Base-by-base conservation (phyloP, 1,140 invertebrate genomes). In the Homarus americanus region DNA sequence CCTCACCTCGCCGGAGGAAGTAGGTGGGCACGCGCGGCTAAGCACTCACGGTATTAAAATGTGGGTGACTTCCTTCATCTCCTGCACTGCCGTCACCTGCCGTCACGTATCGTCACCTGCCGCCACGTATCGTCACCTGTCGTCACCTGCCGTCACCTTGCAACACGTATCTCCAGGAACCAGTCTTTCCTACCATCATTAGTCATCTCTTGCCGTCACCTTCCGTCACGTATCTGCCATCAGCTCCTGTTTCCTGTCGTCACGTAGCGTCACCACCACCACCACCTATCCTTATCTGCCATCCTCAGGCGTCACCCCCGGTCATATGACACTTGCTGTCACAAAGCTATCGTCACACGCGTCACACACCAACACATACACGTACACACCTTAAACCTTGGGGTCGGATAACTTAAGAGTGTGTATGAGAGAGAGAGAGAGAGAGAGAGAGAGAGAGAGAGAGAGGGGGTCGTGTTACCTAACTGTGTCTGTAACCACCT, bases 11-110 rank as follows among this genome's bases (percentile, higher is more conserved):
- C 40, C n/a, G 20, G 24, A 85, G 82, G 82, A 83, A 83, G 82
- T 32, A 63, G 2, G 34, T 12, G 0, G 38, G 58, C 28, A 83
- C 82, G 53, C 82, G 63, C 36, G 17, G 82, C 34, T 83, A 83
- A 84, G 28, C 82, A 84, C 82, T 72, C 82, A 84, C 82, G 63
- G 36, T 69, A 84, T 84, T 72, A 84, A 84, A 84, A 84, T 84
- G 58, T 83, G 58, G 58, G 15, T 28, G 41, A 83, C 82, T 84
- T 84, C 63, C 34, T 58, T 72, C 63, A 72, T 84, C 82, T 84
- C 63, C 24, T 41, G 63, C n/a, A n/a, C 32, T 69, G 49, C 38
- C 44, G 53, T 83, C 80, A 83, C 80, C 32, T 84, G n/a, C 17
- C 82, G 38, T 69, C 63, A 72, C 66, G 15, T 84, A n/a, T 15